phyloP scores from a whole-genome alignment of 2,888 invertebrate species.

The Caenorhabditis japonica region DNA sequence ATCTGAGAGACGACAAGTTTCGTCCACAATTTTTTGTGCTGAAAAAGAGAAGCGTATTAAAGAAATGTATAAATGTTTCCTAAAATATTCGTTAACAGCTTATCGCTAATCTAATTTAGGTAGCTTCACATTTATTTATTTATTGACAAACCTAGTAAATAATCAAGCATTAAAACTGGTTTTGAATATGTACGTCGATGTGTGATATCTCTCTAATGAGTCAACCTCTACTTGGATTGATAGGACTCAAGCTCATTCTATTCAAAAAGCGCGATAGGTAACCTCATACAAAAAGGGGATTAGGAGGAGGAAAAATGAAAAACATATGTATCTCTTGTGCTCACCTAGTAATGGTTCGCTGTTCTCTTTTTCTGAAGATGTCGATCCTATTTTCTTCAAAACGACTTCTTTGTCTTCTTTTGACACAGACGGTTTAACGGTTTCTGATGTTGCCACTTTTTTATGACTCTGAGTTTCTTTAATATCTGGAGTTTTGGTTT shows the following conservation, averaged over 20 bases:
- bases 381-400: slow-evolving; percentile 6
- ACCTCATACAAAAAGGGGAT: no score
- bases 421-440: no score
- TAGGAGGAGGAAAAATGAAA: no score
- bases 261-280: neutral
- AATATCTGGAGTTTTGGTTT: neutral
- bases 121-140: neutral
- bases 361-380: slow-evolving; percentile 45
- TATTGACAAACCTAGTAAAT: slow-evolving; percentile 7
- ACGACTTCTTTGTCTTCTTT: neutral
- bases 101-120: no score
- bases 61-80: neutral
- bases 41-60: slow-evolving; percentile 12
- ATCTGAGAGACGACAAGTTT: slow-evolving; percentile 60
- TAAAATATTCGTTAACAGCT: no score
- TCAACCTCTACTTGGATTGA: slow-evolving; percentile 18
- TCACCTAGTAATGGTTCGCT: slow-evolving; percentile 26
- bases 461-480: no score
- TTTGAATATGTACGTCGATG: slow-evolving; percentile 4
- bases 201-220: no score
- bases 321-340: no score
- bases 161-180: neutral
- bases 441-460: neutral
- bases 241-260: slow-evolving; percentile 6
- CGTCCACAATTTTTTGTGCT: slow-evolving; percentile 60